A percentile compares a stretch with the other conserved stretches of the same genome.
phyloP scores from a whole-genome alignment of 2,113 vertebrate genomes.

The Paradoxurus hermaphroditus region DNA sequence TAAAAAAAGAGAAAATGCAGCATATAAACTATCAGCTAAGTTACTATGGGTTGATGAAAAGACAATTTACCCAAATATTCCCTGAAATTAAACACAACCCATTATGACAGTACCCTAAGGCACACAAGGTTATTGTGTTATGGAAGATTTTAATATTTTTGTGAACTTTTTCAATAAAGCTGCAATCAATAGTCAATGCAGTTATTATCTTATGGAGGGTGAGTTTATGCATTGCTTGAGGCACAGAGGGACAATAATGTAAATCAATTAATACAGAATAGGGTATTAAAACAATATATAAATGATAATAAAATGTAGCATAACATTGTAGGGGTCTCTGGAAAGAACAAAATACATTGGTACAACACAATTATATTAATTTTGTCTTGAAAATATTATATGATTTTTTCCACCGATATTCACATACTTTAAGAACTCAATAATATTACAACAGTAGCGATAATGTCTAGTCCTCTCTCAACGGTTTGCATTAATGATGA shows the following conservation, averaged over 20 bases:
- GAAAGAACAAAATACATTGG: neutral
- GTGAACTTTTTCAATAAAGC: neutral
- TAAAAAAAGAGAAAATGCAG: neutral
- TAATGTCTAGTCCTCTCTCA: neutral
- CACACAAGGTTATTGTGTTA: neutral
- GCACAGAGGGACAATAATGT: neutral
- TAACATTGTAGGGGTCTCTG: neutral
- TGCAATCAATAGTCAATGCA: neutral
- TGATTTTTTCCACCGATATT: neutral
- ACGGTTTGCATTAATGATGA: neutral
- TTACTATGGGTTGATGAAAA: neutral
- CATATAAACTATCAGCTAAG: neutral
- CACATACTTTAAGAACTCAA: neutral
- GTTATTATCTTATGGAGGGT: neutral
- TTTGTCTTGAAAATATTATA: conserved; percentile 33
- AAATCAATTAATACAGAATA: conserved; percentile 34
- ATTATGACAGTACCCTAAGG: neutral
- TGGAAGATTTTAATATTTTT: conserved; percentile 39
- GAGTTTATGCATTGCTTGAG: neutral
- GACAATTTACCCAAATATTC: neutral
- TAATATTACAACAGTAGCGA: neutral
- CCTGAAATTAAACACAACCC: neutral
- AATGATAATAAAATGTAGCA: conserved; percentile 24
- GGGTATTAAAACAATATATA: conserved; percentile 15
- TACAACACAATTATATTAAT: neutral